A percentile compares a stretch with the other conserved stretches of the same genome.
Conservation (phyloP, 1,140 invertebrate species). For the Papilio helenus region DNA sequence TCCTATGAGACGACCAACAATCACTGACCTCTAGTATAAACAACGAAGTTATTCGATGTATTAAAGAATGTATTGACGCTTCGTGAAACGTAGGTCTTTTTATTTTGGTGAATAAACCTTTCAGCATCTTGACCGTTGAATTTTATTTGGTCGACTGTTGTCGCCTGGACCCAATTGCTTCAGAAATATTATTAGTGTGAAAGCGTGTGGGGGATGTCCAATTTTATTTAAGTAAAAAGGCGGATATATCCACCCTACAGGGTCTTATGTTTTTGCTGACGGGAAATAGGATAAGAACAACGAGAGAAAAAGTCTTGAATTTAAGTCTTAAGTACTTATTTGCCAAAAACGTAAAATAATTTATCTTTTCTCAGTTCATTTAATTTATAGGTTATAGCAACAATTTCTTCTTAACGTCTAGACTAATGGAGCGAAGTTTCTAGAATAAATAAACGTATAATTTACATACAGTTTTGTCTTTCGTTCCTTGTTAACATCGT, state of each 20-base stretch:
- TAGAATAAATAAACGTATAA: no score
- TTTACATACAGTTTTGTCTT: no score
- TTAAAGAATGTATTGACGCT: slow-evolving; percentile 24
- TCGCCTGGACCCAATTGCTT: slow-evolving; percentile 76
- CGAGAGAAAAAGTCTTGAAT: background rate
- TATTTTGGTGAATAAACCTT: slow-evolving; percentile 55
- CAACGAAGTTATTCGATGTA: background rate
- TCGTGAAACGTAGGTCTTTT: slow-evolving; percentile 47
- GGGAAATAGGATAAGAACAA: background rate
- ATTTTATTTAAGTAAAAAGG: slow-evolving; percentile 59
- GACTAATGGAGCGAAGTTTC: no score
- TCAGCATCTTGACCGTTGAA: slow-evolving; percentile 65
- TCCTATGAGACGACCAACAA: slow-evolving; percentile 50
- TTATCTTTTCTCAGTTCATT: no score
- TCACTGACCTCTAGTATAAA: slow-evolving; percentile 48
- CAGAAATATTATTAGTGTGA: slow-evolving; percentile 71
- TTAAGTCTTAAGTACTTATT: background rate
- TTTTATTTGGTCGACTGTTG: slow-evolving; percentile 64
- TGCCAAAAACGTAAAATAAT: no score
- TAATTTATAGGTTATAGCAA: no score
- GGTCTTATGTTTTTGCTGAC: slow-evolving; percentile 34
- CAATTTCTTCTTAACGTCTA: no score
- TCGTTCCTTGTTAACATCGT: background rate
- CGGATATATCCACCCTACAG: slow-evolving; percentile 19
- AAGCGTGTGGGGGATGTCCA: slow-evolving; percentile 51